A percentile compares a stretch with the other conserved stretches of the same genome.
Conservation (phyloP, 2,113 vertebrate species). For the Cairina moschata region DNA sequence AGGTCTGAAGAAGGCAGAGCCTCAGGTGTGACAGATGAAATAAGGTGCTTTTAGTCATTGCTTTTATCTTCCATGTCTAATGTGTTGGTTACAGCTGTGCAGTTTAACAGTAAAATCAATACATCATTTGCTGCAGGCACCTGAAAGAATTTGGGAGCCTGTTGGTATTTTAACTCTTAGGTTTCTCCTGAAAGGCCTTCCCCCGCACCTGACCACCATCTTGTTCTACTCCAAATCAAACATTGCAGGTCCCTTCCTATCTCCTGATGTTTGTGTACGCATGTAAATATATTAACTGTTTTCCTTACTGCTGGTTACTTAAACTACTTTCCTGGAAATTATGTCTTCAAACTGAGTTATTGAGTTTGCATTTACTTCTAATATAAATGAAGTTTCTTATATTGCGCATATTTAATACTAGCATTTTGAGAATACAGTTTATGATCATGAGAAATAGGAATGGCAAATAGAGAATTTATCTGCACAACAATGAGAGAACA, state of each 20-base stretch:
- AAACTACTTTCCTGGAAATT: neutral
- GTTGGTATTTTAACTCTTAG: constrained; percentile 75
- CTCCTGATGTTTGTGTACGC: neutral
- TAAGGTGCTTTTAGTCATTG: constrained; percentile 80
- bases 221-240: neutral
- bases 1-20: constrained; percentile 77
- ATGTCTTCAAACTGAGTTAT: neutral
- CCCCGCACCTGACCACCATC: neutral
- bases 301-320: neutral
- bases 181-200: constrained; percentile 40
- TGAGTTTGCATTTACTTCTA: neutral
- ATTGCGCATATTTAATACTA: neutral
- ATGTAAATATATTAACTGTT: neutral
- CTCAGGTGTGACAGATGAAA: constrained; percentile 85
- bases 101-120: constrained; percentile 84
- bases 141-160: constrained; percentile 75
- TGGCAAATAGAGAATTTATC: neutral
- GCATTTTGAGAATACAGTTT: neutral
- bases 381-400: neutral
- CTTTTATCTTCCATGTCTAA: constrained; percentile 84
- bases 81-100: constrained; percentile 84
- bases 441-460: neutral
- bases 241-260: neutral
- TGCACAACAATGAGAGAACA: neutral
- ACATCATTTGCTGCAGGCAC: constrained; percentile 78